Evolutionary conservation across 2,113 vertebrate species (phyloP), one percentile per base, ranked within the genome.

Genomic region (Gymnarchus niloticus): DNA sequence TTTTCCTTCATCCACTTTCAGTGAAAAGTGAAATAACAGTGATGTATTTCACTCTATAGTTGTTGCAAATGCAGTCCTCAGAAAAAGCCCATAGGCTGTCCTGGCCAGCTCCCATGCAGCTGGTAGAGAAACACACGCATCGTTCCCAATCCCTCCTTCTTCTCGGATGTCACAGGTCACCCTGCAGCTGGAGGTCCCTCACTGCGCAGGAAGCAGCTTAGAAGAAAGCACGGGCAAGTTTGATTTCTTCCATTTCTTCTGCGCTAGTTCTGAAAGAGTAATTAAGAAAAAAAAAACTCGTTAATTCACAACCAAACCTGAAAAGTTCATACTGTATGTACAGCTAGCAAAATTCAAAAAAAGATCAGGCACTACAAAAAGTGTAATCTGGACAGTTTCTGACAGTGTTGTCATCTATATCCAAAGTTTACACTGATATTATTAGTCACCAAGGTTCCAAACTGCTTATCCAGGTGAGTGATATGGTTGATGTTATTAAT

Each of bases 131-230:
- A 88, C 85, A 92, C 91, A 91, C 83, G 83, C 91, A 89, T 91
- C 85, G 87, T 86, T 86, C 89, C 86, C 89, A 81, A 89, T 73
- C 90, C 86, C 90, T 92, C 91, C 88, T 92, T 89, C 87, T 89
- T 89, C 90, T 90, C 90, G 85, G 54, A 86, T 88, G 87, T 90
- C 89, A 33, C 84, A 21, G 33, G 52, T 87, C 91, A 91, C 90
- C 89, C 90, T 91, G 88, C 91, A 92, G 89, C 84, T 87, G 86
- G 69, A 85, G 84, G 90, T 81, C 87, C 81, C 85, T 91, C 90
- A 90, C 86, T 83, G 88, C 90, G 91, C 92, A 90, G 91, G 86
- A 88, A 91, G 91, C 87, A 84, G 90, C 87, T 92, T 87, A 89
- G 91, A 90, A 87, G 21, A 3, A 59, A 84, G 83, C 59, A 48